Evolutionary conservation across 2,797 vertebrate species (phyloP).

Genomic region (Oreortyx pictus): DNA sequence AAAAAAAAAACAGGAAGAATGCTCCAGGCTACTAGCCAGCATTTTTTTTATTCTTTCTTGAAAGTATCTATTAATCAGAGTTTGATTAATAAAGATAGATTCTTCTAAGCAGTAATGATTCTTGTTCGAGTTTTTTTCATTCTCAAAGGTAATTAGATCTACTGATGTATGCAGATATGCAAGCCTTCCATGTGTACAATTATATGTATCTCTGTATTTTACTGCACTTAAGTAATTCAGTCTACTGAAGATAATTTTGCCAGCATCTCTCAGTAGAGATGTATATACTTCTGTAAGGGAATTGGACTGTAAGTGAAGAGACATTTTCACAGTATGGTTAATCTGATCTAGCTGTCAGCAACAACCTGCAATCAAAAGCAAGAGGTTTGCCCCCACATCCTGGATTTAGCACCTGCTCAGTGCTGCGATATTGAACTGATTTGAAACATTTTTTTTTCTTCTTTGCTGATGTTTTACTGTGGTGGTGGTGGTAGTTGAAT

Average conservation of each 20-base stretch:
- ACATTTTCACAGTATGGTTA: background rate
- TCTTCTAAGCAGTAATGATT: background rate
- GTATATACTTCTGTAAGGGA: background rate
- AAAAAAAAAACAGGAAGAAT: background rate
- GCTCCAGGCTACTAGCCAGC: background rate
- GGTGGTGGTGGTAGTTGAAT: background rate
- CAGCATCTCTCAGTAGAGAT: background rate
- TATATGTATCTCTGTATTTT: background rate
- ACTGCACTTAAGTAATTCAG: background rate
- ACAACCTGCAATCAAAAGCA: background rate
- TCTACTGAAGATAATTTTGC: background rate
- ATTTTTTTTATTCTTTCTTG: background rate
- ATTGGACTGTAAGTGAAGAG: background rate
- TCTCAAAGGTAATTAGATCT: background rate
- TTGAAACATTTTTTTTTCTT: rapidly evolving
- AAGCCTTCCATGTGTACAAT: background rate
- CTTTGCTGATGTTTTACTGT: background rate
- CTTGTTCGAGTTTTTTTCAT: background rate
- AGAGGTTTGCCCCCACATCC: background rate
- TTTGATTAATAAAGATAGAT: background rate
- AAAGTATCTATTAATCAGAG: background rate
- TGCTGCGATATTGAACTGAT: background rate
- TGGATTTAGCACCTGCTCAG: background rate
- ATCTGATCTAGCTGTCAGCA: background rate
- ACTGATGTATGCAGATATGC: background rate